Evolutionary conservation across 2,113 vertebrate species (phyloP).

Genomic region (Burhinus bistriatus): DNA sequence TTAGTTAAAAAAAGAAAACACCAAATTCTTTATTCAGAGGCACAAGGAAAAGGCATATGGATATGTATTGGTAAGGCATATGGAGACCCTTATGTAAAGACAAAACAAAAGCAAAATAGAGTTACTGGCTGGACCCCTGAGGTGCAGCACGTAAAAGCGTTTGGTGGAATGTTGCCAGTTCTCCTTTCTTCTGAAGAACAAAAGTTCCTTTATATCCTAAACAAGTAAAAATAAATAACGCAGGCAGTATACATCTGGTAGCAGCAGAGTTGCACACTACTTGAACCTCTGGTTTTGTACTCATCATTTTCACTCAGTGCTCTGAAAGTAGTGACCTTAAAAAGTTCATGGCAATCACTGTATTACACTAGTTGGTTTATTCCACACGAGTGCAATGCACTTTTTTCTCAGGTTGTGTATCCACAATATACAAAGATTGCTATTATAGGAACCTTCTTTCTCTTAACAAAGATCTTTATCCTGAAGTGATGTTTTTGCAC

Average conservation of each 20-base stretch:
- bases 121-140: constrained; percentile 8
- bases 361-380: not conserved
- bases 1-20: not conserved
- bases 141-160: not conserved
- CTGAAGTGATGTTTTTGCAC: constrained; percentile 21
- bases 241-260: not conserved
- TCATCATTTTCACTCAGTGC: not conserved
- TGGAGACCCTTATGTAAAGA: constrained; percentile 43
- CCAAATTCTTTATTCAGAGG: not conserved
- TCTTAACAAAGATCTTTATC: constrained; percentile 7
- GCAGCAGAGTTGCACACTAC: not conserved
- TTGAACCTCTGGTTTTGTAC: not conserved
- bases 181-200: constrained; percentile 3
- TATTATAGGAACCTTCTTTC: not conserved
- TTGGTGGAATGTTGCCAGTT: constrained; percentile 39
- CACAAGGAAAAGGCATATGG: constrained; percentile 1
- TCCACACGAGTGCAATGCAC: not conserved
- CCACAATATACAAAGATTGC: not conserved
- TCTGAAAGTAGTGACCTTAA: not conserved
- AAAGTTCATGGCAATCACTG: not conserved
- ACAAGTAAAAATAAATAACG: not conserved
- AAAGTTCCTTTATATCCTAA: constrained; percentile 19
- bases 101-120: constrained; percentile 42
- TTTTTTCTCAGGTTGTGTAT: not conserved
- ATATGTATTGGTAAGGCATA: constrained; percentile 36